These are phyloP conservation scores for Ochlodes sylvanus DNA, from an alignment of 2,888 invertebrate species.

Conservation along the genomic window DNA sequence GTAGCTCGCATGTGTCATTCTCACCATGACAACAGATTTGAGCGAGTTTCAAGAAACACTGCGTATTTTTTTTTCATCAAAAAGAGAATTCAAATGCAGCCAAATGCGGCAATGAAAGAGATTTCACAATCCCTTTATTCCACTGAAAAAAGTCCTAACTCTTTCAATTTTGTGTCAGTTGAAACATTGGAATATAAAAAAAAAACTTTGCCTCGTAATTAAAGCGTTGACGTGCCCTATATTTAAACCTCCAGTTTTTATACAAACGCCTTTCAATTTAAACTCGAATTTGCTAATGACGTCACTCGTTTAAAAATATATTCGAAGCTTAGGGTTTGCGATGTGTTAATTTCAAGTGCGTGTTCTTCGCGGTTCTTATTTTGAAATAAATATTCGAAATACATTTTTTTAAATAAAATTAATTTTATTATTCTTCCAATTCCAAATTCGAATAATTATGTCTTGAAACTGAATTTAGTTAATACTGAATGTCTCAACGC, in stretches of 20 bases:
- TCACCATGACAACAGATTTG: no score
- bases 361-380: neutral
- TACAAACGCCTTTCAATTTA: slow-evolving; percentile 16
- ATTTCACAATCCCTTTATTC: slow-evolving; percentile 22
- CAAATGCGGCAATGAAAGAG: neutral
- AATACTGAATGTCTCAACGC: no score
- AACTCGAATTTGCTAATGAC: slow-evolving; percentile 32
- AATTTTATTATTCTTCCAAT: neutral
- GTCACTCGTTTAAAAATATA: slow-evolving; percentile 30
- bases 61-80: neutral
- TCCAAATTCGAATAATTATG: neutral
- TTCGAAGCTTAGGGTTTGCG: slow-evolving; percentile 22
- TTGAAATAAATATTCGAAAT: neutral
- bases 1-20: no score
- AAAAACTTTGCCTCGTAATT: slow-evolving; percentile 19
- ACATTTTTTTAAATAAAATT: neutral
- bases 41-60: no score
- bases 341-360: slow-evolving; percentile 9
- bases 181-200: slow-evolving; percentile 26
- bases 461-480: no score
- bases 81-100: neutral
- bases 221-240: slow-evolving; percentile 29
- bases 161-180: slow-evolving; percentile 23
- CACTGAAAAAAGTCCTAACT: slow-evolving; percentile 24
- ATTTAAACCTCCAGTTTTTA: slow-evolving; percentile 27